Evolutionary conservation across 2,797 vertebrate species (phyloP).

Genomic region (Poliocrania exsul): DNA sequence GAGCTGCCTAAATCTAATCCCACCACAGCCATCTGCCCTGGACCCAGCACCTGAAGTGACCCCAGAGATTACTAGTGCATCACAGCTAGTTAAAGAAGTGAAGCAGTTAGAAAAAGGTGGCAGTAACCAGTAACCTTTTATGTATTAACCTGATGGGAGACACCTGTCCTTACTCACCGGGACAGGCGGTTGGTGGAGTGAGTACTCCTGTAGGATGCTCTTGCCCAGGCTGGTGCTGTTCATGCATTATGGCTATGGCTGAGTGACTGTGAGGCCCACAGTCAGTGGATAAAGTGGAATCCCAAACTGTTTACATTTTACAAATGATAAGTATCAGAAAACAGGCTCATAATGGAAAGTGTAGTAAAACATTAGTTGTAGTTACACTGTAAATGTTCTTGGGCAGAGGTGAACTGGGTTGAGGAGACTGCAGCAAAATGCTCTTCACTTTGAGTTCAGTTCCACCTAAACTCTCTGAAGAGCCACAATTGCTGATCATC

Average conservation of each 20-base stretch:
- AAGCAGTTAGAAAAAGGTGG: not conserved
- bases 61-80: not conserved
- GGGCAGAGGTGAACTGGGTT: not conserved
- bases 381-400: not conserved
- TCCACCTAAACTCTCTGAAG: not conserved
- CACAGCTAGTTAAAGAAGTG: not conserved
- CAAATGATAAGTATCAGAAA: not conserved
- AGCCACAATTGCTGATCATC: not conserved
- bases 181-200: fast-evolving
- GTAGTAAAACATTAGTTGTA: not conserved
- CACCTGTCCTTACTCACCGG: not conserved
- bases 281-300: not conserved
- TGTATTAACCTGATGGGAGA: not conserved
- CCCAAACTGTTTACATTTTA: not conserved
- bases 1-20: not conserved
- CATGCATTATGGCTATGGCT: fast-evolving
- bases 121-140: not conserved
- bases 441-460: not conserved
- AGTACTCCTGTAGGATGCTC: not conserved
- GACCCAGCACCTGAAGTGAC: not conserved
- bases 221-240: not conserved
- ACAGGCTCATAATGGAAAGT: not conserved
- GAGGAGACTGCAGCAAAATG: not conserved
- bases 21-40: not conserved
- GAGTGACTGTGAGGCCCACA: not conserved